phyloP scores from a whole-genome alignment of 2,113 vertebrate species.

The Herpailurus yagouaroundi region DNA sequence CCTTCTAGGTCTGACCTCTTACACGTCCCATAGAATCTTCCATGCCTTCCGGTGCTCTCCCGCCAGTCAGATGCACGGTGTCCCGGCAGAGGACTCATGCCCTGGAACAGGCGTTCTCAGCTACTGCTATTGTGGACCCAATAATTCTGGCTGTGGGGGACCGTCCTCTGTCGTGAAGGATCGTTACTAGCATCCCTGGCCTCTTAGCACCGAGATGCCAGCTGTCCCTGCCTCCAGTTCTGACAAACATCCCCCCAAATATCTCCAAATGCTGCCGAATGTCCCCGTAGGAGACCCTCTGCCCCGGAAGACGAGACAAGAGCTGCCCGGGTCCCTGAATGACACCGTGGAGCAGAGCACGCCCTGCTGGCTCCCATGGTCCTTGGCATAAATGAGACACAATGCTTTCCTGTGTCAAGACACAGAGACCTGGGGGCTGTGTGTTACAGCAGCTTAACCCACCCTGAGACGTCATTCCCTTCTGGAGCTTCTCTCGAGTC shows the following conservation, averaged over 20 bases:
- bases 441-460: not conserved
- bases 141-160: not conserved
- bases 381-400: not conserved
- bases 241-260: not conserved
- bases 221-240: not conserved
- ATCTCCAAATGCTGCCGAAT: not conserved
- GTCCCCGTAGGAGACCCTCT: not conserved
- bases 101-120: not conserved
- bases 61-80: not conserved
- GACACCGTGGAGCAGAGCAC: not conserved
- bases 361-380: accelerated
- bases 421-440: not conserved
- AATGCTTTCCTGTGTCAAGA: accelerated
- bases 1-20: not conserved
- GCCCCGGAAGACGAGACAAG: not conserved
- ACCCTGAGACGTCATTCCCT: not conserved
- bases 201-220: not conserved
- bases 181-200: not conserved
- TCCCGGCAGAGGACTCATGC: accelerated
- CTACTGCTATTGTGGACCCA: not conserved
- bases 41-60: not conserved
- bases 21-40: not conserved
- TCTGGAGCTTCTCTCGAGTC: not conserved
- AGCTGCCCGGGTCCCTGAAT: not conserved
- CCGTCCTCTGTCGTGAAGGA: not conserved